Base-by-base conservation (phyloP, 1,140 invertebrate species). In the Metopolophium dirhodum region DNA sequence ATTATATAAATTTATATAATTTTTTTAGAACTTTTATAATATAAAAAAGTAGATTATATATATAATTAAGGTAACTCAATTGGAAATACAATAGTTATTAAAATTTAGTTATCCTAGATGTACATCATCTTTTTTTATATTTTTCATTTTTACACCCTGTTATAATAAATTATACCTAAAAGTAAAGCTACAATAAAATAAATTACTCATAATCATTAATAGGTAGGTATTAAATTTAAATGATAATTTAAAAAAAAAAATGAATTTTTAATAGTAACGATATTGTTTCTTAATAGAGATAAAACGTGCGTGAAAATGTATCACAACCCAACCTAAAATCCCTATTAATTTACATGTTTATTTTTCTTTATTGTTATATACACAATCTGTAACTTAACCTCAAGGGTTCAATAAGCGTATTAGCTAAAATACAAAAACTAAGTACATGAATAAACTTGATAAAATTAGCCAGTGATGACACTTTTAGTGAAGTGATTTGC, bases 31-130 rank as follows among this genome's bases (percentile, higher is more conserved):
- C 30, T 14, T 68, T n/a, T 18, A 54, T 22, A 37, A 3, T 83
- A 37, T 37, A 83, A 37, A 83, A 30, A 77, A 83, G 18, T 82
- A 82, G 7, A 37, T 83, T 37, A 82, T 37, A 18, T 83, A 83
- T 83, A 22, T 83, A 83, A 83, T 77, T 77, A 77, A 7, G 30
- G 30, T 77, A 77, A 77, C 61, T 77, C 61, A 77, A 77, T 77
- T 77, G 61, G 61, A 77, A 77, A 77, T 77, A 35, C 61, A n/a
- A 77, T 77, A n/a, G n/a, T 77, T 77, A n/a, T 77, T 77, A 77
- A 18, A 77, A 18, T n/a, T n/a, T n/a, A 77, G 6, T 20, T 23
- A 35, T 77, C 14, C 4, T 77, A n/a, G 18, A 77, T 77, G n/a
- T 77, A 77, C 30, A 0, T 68, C 61, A n/a, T 9, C 7, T 68